phyloP scores from a whole-genome alignment of 2,797 vertebrate genomes.

The Catamblyrhynchus diadema region DNA sequence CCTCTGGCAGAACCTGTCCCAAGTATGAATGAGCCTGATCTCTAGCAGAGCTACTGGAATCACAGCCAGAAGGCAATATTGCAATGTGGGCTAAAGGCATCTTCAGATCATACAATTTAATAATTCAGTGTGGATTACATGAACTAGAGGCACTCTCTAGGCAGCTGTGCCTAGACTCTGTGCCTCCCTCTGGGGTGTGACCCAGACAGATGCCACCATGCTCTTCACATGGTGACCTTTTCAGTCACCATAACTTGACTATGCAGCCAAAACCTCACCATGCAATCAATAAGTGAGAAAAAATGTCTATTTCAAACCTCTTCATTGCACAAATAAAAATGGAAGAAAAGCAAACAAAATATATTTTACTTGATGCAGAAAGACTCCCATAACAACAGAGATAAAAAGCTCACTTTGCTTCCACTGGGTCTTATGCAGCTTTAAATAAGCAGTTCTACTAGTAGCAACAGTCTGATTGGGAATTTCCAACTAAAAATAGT shows the following conservation, averaged over 20 bases:
- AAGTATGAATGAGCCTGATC: accelerated
- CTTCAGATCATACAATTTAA: neutral
- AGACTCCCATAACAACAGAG: neutral
- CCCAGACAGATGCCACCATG: neutral
- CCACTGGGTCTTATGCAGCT: neutral
- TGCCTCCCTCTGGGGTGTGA: neutral
- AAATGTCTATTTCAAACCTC: neutral
- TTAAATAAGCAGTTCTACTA: neutral
- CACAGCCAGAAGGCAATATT: neutral
- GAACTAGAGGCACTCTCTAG: neutral
- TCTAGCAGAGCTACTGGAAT: neutral
- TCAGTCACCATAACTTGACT: neutral
- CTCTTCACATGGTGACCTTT: neutral
- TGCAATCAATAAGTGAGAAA: neutral
- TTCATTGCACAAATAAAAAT: neutral
- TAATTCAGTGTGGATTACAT: accelerated
- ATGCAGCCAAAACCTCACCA: neutral
- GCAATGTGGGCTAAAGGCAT: neutral
- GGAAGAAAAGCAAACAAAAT: neutral
- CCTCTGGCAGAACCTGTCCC: neutral
- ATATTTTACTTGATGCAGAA: neutral
- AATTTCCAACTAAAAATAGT: slow-evolving; percentile 32
- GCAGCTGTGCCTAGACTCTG: neutral
- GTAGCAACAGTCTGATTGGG: neutral
- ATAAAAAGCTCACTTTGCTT: neutral